phyloP scores from a whole-genome alignment of 2,113 vertebrate genomes.

The Sphyrna mokarran region DNA sequence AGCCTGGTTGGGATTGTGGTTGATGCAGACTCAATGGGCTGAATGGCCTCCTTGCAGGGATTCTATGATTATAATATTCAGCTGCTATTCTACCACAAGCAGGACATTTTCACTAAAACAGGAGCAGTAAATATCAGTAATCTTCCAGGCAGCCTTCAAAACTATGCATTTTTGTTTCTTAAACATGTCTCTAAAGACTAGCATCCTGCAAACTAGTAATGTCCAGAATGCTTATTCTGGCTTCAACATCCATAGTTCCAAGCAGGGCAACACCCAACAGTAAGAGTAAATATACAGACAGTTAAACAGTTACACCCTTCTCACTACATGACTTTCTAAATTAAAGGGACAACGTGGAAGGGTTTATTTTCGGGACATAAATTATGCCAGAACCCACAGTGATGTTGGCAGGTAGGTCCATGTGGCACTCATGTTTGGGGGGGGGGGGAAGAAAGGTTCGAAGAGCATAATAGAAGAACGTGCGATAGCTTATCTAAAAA shows the following conservation, averaged over 20 bases:
- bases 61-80: neutral
- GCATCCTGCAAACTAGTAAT: neutral
- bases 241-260: neutral
- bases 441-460: too few species aligned
- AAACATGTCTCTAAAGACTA: neutral
- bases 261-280: conserved; percentile 21
- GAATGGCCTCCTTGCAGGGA: too few species aligned
- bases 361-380: neutral
- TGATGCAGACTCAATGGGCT: too few species aligned
- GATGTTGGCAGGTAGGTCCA: neutral
- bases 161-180: neutral
- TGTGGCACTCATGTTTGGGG: too few species aligned
- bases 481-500: too few species aligned
- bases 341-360: neutral
- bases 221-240: conserved; percentile 12
- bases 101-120: neutral
- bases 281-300: neutral
- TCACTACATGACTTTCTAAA: neutral
- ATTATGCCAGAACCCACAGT: neutral
- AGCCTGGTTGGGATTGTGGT: too few species aligned
- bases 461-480: neutral
- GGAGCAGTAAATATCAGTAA: neutral
- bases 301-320: neutral
- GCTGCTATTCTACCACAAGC: neutral
- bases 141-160: neutral